These are phyloP conservation scores for Botia almorhae DNA, from an alignment of 2,797 vertebrate genomes.

Conservation along the genomic window DNA sequence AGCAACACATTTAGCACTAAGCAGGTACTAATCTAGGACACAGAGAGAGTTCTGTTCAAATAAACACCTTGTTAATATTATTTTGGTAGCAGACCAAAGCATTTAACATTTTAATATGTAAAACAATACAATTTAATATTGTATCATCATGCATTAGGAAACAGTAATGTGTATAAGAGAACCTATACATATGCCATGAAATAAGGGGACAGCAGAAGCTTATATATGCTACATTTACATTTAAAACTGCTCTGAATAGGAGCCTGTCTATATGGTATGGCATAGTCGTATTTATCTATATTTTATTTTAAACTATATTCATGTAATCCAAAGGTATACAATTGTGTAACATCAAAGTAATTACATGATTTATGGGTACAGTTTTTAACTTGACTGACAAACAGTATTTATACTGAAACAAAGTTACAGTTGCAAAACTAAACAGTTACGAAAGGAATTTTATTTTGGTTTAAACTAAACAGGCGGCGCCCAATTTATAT, in stretches of 20 bases:
- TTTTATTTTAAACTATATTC: too few relatives aligned
- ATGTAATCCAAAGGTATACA: too few relatives aligned
- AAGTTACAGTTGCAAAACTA: neutral
- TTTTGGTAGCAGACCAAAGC: neutral
- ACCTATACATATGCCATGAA: too few relatives aligned
- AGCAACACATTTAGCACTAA: neutral
- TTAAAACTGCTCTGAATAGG: too few relatives aligned
- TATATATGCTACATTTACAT: too few relatives aligned
- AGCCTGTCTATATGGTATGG: too few relatives aligned
- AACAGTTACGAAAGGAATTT: slow-evolving; percentile 63
- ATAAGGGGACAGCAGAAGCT: too few relatives aligned
- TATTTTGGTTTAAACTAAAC: slow-evolving; percentile 74
- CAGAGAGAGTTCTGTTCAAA: neutral
- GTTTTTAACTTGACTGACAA: neutral
- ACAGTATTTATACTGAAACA: neutral
- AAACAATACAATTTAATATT: too few relatives aligned
- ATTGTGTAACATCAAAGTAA: too few relatives aligned
- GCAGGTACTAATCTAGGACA: neutral
- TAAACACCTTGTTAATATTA: neutral
- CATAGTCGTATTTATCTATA: too few relatives aligned
- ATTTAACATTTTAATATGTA: neutral
- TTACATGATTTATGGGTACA: too few relatives aligned
- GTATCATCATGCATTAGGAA: neutral
- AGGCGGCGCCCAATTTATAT: slow-evolving; percentile 1
- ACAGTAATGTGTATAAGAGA: too few relatives aligned